Base-by-base conservation (phyloP, 2,888 invertebrate genomes). In the Lochmaea crataegi region DNA sequence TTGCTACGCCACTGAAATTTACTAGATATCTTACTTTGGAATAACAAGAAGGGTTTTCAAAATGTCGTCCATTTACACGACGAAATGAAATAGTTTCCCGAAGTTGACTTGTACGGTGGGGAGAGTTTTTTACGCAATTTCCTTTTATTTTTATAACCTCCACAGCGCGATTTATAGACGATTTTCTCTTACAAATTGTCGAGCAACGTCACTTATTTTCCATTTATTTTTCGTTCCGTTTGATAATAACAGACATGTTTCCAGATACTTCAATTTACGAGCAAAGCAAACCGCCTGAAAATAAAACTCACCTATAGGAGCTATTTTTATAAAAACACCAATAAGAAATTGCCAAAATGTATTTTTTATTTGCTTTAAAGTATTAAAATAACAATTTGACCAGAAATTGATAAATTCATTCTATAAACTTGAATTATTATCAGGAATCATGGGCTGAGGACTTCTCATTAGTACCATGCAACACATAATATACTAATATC, bases 41-140 rank as follows among this genome's bases (percentile, higher is more conserved):
- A 66, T 41, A 66, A 71, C 53, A n/a, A 42, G 66, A 38, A 61
- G 53, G 48, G 51, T 71, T 71, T 63, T 67, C 60, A 61, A 66
- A 71, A 61, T 66, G 42, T 65, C 53, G 12, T 38, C 66, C 56
- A 22, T 63, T 64, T 58, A 26, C 26, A 26, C 32, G 10, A 18
- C 26, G 42, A 65, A 53, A 60, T 32, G 53, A 61, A 38, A 58
- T 48, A 38, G 32, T 38, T 65, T 57, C 53, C 41, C 22, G 38
- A 66, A 71, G 66, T 66, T 71, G 61, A 38, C 61, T 32, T 66
- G 65, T 66, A 18, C n/a, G 56, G 22, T 57, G 56, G 56, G 56
- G 32, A 38, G 53, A 18, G 11, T 57, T 57, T 57, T 57, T 60
- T 51, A 71, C 38, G 48, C 16, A 16, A 57, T 58, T 66, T 72